Percentiles rank a stretch among this genome's conserved stretches.
These are phyloP conservation scores for Neodiprion virginianus DNA, from an alignment of 1,140 invertebrate genomes.

Conservation along the genomic window DNA sequence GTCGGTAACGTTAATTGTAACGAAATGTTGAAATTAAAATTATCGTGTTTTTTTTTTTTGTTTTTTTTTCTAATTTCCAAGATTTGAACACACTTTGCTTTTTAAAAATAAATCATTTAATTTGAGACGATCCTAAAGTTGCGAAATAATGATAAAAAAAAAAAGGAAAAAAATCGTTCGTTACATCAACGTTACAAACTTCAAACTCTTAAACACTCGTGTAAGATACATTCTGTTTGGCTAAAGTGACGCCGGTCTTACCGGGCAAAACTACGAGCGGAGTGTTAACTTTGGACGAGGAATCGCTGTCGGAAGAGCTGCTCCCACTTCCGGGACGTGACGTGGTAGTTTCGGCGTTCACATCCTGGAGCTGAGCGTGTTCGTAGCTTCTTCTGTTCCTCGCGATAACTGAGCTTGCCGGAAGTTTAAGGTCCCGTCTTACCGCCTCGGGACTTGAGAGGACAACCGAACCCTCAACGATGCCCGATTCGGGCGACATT, in stretches of 20 bases:
- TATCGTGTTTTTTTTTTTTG: no score
- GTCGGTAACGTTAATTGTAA: no score
- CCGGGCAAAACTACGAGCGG: slow-evolving; percentile 3
- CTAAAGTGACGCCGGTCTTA: slow-evolving; percentile 17
- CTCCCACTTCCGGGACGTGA: slow-evolving; percentile 27
- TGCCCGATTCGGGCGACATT: slow-evolving; percentile 40
- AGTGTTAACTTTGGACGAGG: slow-evolving; percentile 21
- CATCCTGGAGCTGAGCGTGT: slow-evolving; percentile 41
- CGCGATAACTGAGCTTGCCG: slow-evolving; percentile 24
- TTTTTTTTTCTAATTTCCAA: no score
- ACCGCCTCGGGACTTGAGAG: slow-evolving; percentile 33
- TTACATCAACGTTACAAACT: background rate
- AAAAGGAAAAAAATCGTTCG: background rate
- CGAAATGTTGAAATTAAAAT: no score
- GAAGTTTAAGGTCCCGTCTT: slow-evolving; percentile 23
- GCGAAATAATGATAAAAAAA: background rate
- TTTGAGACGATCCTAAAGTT: background rate
- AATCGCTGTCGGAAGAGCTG: slow-evolving; percentile 39
- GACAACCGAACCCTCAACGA: slow-evolving; percentile 35
- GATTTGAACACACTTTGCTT: no score
- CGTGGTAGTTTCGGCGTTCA: slow-evolving; percentile 32
- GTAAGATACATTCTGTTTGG: slow-evolving; percentile 36
- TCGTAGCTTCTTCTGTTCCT: slow-evolving; percentile 43
- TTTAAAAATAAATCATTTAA: background rate
- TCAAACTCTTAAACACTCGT: slow-evolving; percentile 38